These are phyloP conservation scores for Cryptophagus acutangulus DNA, from an alignment of 2,888 invertebrate genomes.

Conservation along the genomic window DNA sequence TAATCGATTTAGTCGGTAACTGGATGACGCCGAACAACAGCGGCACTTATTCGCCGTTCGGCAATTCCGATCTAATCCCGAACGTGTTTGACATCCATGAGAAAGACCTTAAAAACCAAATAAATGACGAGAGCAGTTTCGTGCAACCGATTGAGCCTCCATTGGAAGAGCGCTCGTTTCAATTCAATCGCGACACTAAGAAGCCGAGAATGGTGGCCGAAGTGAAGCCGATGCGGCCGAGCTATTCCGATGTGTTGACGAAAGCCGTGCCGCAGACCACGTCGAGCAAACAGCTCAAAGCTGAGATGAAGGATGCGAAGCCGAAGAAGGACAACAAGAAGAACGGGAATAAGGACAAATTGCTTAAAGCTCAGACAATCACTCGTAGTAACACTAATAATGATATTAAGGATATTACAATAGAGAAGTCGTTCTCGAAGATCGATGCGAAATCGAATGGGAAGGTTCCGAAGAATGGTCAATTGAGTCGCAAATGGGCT, in stretches of 20 bases:
- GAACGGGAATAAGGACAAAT: constrained; percentile 44
- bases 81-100: constrained; percentile 43
- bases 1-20: constrained; percentile 68
- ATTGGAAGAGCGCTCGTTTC: constrained; percentile 44
- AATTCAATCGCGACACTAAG: constrained; percentile 52
- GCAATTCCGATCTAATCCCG: constrained; percentile 53
- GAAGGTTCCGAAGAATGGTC: constrained; percentile 46
- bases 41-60: constrained; percentile 71
- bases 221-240: constrained; percentile 81
- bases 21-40: constrained; percentile 64
- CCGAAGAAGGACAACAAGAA: constrained; percentile 45
- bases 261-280: constrained; percentile 53
- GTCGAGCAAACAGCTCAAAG: constrained; percentile 41
- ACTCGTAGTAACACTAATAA: constrained; percentile 53
- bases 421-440: constrained; percentile 38
- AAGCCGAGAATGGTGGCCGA: constrained; percentile 74
- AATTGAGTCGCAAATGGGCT: constrained; percentile 56
- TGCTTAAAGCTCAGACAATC: constrained; percentile 37
- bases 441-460: constrained; percentile 38
- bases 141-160: constrained; percentile 21
- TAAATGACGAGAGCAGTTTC: constrained; percentile 41
- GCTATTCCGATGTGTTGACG: constrained; percentile 78
- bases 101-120: constrained; percentile 28
- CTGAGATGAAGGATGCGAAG: constrained; percentile 45
- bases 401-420: constrained; percentile 47